Evolutionary conservation across 1,140 invertebrate genomes (phyloP), one percentile per base, ranked within the genome.

Genomic region (Ceratina australensis): DNA sequence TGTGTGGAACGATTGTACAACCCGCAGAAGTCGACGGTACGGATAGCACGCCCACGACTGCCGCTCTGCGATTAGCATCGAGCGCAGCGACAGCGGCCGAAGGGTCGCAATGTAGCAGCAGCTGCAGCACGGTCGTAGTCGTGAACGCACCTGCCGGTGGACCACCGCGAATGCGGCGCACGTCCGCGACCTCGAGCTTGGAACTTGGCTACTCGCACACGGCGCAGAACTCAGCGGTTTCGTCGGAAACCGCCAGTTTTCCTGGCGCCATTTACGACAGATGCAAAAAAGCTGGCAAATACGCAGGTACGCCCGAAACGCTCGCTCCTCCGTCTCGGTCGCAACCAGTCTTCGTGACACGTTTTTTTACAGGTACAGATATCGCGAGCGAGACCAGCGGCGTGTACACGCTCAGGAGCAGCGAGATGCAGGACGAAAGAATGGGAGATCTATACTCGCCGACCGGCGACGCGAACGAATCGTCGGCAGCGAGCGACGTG

Each of bases 161-260:
- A 12, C 69, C 90, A 33, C 85, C 93, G 47, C 93, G 94, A 81
- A 89, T 87, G 22, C 86, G 88, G 57, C 93, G 94, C 87, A 92
- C 93, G 72, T 96, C 95, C 22, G 95, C 95, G 24, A 95, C 94
- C 16, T 96, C 95, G 68, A 96, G 96, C 85, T 91, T 96, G 81
- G 96, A 97, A 90, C 89, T 96, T 59, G 95, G 96, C 47, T 97
- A 95, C 83, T 96, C 95, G 76, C 96, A 97, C 86, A 97, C 96
- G 2, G 95, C 96, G 13, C 96, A 97, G 91, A 96, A 97, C 89
- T 97, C 96, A 1, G 93, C 95, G 22, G 87, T 96, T 42, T 92
- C 91, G 18, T 85, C 89, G 0, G 92, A 93, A 69, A 87, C 90
- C 20, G 84, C 89, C 8, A 91, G 89, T 66, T 93, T 92, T 79